These are phyloP conservation scores for Arizona elegans DNA, from an alignment of 2,113 vertebrate genomes.

Conservation along the genomic window DNA sequence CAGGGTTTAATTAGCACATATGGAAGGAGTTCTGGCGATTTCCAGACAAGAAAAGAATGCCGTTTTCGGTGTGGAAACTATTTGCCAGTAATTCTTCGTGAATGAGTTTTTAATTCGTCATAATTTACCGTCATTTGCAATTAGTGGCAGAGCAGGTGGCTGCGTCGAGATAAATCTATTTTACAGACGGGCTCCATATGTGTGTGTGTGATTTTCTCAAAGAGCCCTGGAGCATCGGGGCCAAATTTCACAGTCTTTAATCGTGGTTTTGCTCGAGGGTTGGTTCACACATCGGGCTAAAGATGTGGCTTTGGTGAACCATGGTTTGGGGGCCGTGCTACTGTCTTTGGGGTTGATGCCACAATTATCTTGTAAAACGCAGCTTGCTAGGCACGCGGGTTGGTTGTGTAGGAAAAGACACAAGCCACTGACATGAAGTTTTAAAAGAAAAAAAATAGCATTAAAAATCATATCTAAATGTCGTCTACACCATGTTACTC, in stretches of 20 bases:
- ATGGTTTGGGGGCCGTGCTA: neutral
- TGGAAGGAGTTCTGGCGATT: neutral
- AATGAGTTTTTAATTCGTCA: neutral
- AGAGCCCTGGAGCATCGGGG: neutral
- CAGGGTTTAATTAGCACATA: neutral
- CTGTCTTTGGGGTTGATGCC: neutral
- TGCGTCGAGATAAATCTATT: neutral
- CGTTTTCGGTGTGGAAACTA: neutral
- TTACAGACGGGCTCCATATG: neutral
- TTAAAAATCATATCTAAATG: neutral
- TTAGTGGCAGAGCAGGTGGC: neutral
- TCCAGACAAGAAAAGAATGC: neutral
- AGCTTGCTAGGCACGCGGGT: neutral
- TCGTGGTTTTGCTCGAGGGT: neutral
- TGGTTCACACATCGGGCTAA: neutral
- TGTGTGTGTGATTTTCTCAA: neutral
- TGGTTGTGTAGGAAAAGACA: neutral
- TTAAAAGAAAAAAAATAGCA: neutral
- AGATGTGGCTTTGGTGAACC: neutral
- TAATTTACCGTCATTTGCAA: neutral
- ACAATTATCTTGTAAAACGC: neutral
- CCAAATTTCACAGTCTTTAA: neutral
- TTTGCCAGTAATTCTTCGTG: neutral
- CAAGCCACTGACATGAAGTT: neutral
- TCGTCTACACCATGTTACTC: neutral